phyloP scores from a whole-genome alignment of 2,113 vertebrate genomes.

The Monopterus albus region DNA sequence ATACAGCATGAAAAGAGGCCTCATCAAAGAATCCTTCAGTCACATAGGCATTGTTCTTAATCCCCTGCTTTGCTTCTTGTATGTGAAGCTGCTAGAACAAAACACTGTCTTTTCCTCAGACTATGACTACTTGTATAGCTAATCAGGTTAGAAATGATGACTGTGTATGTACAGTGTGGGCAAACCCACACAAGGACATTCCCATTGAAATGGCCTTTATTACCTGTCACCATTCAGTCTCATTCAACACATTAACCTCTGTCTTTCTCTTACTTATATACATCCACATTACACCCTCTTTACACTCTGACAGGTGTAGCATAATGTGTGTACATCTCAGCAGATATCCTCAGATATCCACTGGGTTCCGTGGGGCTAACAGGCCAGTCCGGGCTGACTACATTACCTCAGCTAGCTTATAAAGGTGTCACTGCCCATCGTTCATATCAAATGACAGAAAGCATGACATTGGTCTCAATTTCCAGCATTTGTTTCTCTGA shows the following conservation, averaged over 20 bases:
- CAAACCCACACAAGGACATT: conserved; percentile 37
- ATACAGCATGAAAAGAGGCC: conserved; percentile 29
- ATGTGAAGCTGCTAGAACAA: conserved; percentile 60
- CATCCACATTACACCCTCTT: conserved; percentile 22
- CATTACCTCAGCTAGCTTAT: conserved; percentile 21
- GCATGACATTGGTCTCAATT: background rate
- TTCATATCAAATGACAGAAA: background rate
- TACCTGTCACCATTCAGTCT: conserved; percentile 40
- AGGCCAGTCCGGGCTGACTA: conserved; percentile 35
- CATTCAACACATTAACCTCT: conserved; percentile 51
- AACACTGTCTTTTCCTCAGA: conserved; percentile 63
- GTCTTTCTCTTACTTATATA: conserved; percentile 12
- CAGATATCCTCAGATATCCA: conserved; percentile 13
- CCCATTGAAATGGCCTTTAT: conserved; percentile 39
- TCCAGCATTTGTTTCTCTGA: background rate
- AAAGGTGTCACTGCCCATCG: conserved; percentile 1
- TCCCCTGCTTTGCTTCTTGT: conserved; percentile 58
- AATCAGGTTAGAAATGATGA: conserved; percentile 66
- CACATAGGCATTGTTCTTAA: conserved; percentile 49
- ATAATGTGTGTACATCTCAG: conserved; percentile 4
- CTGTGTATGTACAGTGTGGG: background rate
- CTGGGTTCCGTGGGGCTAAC: conserved; percentile 2
- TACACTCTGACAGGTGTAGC: conserved; percentile 9
- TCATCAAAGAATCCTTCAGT: conserved; percentile 53
- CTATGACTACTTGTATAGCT: conserved; percentile 69